Base-by-base conservation (phyloP, 1,140 invertebrate genomes). In the Bathynomus jamesi region DNA sequence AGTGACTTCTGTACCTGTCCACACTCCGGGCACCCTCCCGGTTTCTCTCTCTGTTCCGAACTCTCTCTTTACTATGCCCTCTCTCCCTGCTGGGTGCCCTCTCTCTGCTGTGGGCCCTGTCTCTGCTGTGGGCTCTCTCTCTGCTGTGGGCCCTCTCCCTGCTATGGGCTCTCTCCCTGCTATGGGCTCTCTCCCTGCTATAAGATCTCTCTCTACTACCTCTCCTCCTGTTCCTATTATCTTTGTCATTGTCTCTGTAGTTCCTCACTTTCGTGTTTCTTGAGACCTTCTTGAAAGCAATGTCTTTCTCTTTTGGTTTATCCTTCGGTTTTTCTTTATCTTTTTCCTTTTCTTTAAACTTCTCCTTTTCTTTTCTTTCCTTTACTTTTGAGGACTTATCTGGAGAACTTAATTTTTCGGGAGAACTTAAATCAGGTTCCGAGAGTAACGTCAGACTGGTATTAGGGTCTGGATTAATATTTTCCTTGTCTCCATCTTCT, bases 11-110 rank as follows among this genome's bases (percentile, higher is more conserved):
- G 21, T 21, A 11, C 13, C 2, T 21, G 21, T 53, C 40, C n/a
- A n/a, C n/a, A n/a, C n/a, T n/a, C 4, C 65, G 7, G 1, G 46
- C 90, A 5, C 90, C 82, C 78, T 75, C 46, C 40, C 61, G 66
- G 61, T 62, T 62, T 72, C 65, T 67, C 46, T 71, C 67, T 78
- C 76, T 72, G n/a, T 65, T 30, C 32, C 73, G 32, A 63, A 60
- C 31, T 67, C 65, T 40, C 40, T 67, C 70, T 70, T 70, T 46
- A n/a, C 46, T 75, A 67, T 65, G 61, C 28, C 60, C 61, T 76
- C 30, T 70, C 63, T 53, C 25, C 29, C 74, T 8, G 21, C 67
- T 66, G 24, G 32, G n/a, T 24, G 60, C 64, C 69, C 70, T 32
- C 24, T 66, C 65, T 61, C 65, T 11, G 30, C 46, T 40, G 10